Percentiles rank a stretch among this genome's conserved stretches.
phyloP scores from a whole-genome alignment of 2,113 vertebrate species.

The Peucedramus taeniatus region DNA sequence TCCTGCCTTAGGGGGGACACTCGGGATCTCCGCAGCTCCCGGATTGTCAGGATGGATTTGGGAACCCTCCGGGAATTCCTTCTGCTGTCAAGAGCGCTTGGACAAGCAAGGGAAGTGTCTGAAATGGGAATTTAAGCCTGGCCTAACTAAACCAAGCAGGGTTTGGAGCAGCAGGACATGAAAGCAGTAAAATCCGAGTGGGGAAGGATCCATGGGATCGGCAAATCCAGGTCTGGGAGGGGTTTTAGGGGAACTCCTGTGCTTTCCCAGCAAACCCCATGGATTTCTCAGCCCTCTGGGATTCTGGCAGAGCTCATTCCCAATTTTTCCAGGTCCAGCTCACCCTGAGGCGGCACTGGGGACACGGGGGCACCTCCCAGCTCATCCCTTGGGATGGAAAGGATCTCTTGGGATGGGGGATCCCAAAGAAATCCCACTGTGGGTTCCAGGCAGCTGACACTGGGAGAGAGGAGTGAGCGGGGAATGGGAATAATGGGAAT shows the following conservation, averaged over 20 bases:
- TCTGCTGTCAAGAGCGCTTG: rapidly evolving
- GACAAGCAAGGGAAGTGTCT: not conserved
- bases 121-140: rapidly evolving
- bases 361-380: rapidly evolving
- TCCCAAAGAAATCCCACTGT: not conserved
- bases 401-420: not conserved
- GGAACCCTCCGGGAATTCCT: not conserved
- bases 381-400: not conserved
- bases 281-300: not conserved
- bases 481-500: not conserved
- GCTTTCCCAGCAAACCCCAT: rapidly evolving
- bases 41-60: not conserved
- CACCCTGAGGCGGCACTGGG: rapidly evolving
- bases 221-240: not conserved
- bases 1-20: not conserved
- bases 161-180: not conserved
- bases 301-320: not conserved
- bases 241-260: not conserved
- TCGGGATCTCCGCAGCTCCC: not conserved
- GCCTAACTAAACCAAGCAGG: rapidly evolving
- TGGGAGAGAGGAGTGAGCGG: rapidly evolving
- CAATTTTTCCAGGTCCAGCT: not conserved
- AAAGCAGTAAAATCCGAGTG: rapidly evolving
- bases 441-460: rapidly evolving
- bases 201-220: not conserved